Evolutionary conservation across 1,140 invertebrate genomes (phyloP).

Genomic region (Notospermus geniculatus): DNA sequence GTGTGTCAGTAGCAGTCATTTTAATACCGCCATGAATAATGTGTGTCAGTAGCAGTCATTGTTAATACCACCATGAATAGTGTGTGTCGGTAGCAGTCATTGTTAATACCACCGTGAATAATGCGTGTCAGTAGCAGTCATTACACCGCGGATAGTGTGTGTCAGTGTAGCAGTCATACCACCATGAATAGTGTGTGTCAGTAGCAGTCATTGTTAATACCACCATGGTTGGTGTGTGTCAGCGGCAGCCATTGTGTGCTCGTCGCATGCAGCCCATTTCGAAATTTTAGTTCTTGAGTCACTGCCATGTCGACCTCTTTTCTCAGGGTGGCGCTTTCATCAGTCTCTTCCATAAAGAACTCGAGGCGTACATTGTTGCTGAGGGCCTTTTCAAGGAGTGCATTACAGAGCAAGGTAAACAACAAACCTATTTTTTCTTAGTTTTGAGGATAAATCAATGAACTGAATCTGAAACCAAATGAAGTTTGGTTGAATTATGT

Average conservation of each 20-base stretch:
- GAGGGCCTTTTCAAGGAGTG: slow-evolving; percentile 55
- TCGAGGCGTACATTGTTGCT: slow-evolving; percentile 54
- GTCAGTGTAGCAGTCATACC: too few relatives aligned
- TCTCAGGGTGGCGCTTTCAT: slow-evolving; percentile 49
- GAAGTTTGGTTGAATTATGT: neutral
- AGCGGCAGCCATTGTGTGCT: slow-evolving; percentile 29
- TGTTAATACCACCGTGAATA: too few relatives aligned
- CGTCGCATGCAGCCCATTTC: slow-evolving; percentile 26
- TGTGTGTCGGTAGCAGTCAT: too few relatives aligned
- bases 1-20: too few relatives aligned
- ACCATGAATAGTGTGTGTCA: neutral
- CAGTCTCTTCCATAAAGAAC: slow-evolving; percentile 54
- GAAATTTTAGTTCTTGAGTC: slow-evolving; percentile 11
- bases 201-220: neutral
- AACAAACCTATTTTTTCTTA: neutral
- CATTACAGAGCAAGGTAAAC: slow-evolving; percentile 53
- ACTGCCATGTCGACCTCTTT: neutral
- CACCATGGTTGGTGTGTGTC: slow-evolving; percentile 13
- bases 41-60: too few relatives aligned
- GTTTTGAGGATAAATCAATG: neutral
- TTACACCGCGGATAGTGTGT: too few relatives aligned
- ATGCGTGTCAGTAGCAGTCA: too few relatives aligned
- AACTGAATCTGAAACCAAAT: neutral
- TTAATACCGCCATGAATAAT: too few relatives aligned
- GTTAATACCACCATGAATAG: too few relatives aligned